These are phyloP conservation scores for Buathra laborator DNA, from an alignment of 2,888 invertebrate genomes.

Conservation along the genomic window DNA sequence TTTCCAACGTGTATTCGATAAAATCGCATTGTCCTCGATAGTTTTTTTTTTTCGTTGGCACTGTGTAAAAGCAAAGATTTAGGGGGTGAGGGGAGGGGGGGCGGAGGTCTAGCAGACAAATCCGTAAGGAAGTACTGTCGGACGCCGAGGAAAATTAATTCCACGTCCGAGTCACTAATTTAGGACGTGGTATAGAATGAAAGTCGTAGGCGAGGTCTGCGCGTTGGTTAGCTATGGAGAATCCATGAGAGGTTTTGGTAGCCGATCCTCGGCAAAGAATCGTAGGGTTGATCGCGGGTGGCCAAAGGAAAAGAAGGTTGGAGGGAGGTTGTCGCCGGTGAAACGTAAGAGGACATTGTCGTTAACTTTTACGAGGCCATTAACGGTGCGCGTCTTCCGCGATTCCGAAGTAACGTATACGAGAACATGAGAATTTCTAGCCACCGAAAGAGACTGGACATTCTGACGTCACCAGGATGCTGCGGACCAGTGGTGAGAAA, in stretches of 20 bases:
- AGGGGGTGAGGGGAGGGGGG: constrained; percentile 1
- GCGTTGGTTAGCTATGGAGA: constrained; percentile 28
- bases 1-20: constrained; percentile 59
- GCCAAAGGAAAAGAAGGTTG: constrained; percentile 60
- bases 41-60: constrained; percentile 16
- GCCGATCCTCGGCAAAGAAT: constrained; percentile 65
- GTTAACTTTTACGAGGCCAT: constrained; percentile 85
- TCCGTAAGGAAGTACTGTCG: constrained; percentile 65
- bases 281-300: constrained; percentile 59
- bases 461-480: constrained; percentile 79
- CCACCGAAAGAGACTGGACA: constrained; percentile 77
- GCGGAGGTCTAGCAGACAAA: constrained; percentile 64
- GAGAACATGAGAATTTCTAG: constrained; percentile 26
- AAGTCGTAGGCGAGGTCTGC: constrained; percentile 52
- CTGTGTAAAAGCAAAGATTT: constrained; percentile 31
- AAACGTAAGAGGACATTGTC: constrained; percentile 84
- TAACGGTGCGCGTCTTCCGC: constrained; percentile 83
- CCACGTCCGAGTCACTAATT: constrained; percentile 83
- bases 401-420: constrained; percentile 73
- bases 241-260: constrained; percentile 5
- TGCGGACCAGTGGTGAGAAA: constrained; percentile 53
- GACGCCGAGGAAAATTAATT: constrained; percentile 80
- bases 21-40: constrained; percentile 53
- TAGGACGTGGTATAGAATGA: constrained; percentile 73
- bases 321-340: constrained; percentile 75